Evolutionary conservation across 2,113 vertebrate genomes (phyloP).

Genomic region (Pachyramphus minor): DNA sequence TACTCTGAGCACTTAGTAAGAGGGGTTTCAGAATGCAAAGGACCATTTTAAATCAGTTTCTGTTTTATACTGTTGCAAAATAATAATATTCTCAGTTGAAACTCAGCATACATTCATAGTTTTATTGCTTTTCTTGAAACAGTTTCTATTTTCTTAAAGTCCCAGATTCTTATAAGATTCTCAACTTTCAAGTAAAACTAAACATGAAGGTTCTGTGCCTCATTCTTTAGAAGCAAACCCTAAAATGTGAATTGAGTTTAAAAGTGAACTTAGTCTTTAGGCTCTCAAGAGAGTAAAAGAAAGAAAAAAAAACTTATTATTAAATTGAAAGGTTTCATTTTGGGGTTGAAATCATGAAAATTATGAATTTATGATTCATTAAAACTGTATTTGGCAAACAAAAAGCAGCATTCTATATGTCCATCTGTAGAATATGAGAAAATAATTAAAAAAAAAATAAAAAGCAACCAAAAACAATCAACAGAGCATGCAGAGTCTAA

Average conservation of each 20-base stretch:
- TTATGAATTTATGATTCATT: neutral
- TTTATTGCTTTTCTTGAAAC: neutral
- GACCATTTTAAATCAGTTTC: neutral
- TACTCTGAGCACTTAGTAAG: neutral
- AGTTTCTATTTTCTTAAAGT: constrained; percentile 19
- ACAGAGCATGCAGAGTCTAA: neutral
- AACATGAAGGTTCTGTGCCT: neutral
- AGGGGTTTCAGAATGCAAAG: neutral
- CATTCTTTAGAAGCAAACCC: neutral
- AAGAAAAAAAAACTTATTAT: neutral
- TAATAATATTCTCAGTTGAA: neutral
- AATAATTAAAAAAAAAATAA: neutral
- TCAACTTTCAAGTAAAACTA: constrained; percentile 14
- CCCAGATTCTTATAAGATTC: neutral
- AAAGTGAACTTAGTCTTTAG: neutral
- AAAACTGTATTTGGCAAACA: neutral
- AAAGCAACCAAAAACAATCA: neutral
- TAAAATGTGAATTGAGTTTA: neutral
- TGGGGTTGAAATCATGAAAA: neutral
- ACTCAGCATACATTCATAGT: neutral
- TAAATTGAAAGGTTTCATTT: neutral
- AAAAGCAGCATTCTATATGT: neutral
- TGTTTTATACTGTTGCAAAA: neutral
- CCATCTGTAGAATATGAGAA: neutral
- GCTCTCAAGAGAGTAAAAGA: neutral